Conservation (phyloP, 2,113 vertebrate genomes). For the Passer domesticus region DNA sequence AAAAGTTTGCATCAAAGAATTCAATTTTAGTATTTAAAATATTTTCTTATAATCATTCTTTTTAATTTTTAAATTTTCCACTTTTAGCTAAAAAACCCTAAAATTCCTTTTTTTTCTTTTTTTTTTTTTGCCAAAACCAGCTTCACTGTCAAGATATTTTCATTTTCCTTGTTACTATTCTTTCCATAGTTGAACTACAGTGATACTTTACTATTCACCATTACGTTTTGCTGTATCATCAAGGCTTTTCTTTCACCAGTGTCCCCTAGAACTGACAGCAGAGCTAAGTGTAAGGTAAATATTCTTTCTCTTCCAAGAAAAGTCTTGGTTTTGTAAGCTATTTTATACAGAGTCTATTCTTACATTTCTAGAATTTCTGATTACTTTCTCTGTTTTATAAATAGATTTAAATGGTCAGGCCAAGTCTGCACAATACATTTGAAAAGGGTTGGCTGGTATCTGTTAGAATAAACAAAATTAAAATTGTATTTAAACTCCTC, state of each 20-base stretch:
- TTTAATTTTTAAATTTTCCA: background rate
- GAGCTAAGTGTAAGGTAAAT: background rate
- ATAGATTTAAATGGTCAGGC: background rate
- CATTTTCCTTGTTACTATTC: background rate
- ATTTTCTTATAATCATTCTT: background rate
- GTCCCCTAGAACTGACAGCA: background rate
- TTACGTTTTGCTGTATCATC: background rate
- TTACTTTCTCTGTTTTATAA: slow-evolving; percentile 13
- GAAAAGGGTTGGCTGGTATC: background rate
- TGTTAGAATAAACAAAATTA: background rate
- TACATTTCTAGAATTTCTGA: background rate
- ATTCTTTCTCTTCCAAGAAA: background rate
- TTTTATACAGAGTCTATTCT: background rate
- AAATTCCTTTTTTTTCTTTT: background rate
- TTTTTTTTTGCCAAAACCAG: background rate
- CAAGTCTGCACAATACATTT: background rate
- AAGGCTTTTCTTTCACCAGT: background rate
- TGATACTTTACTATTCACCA: background rate
- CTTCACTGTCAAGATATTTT: background rate
- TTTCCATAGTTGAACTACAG: background rate
- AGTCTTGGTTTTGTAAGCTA: background rate
- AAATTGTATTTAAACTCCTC: background rate
- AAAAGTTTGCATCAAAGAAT: background rate
- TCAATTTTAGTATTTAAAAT: background rate
- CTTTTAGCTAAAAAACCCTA: background rate